A percentile compares a stretch with the other conserved stretches of the same genome.
Evolutionary conservation across 37 sponge, comb jelly and placozoan genomes (phyloP).

Genomic region (Ianthella basta): DNA sequence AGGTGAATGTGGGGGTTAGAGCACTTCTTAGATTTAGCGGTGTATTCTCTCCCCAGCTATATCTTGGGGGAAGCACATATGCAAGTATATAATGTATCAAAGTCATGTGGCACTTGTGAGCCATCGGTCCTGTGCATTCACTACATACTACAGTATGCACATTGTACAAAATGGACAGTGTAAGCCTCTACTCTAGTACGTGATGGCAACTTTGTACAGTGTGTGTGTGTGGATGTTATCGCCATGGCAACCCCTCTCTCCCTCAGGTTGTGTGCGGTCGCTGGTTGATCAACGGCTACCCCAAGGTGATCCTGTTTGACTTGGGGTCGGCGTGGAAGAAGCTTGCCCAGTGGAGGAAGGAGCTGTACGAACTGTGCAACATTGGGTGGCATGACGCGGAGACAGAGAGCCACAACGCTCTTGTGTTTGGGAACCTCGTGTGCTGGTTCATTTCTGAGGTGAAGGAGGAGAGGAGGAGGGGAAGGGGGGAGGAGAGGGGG

Average conservation of each 20-base stretch:
- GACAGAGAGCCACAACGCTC: constrained; percentile 69
- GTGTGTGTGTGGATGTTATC: too few relatives aligned
- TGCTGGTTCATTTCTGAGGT: constrained; percentile 94
- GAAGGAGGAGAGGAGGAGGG: neutral
- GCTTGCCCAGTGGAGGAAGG: constrained; percentile 81
- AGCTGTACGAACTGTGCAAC: constrained; percentile 88
- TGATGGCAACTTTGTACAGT: too few relatives aligned
- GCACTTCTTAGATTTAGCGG: too few relatives aligned
- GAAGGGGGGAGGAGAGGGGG: neutral
- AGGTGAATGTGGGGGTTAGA: too few relatives aligned
- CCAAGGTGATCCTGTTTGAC: constrained; percentile 93
- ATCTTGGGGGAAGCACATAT: too few relatives aligned
- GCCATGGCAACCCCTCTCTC: neutral
- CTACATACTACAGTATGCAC: too few relatives aligned
- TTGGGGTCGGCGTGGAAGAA: constrained; percentile 74
- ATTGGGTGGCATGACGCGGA: constrained; percentile 82
- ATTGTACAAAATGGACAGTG: too few relatives aligned
- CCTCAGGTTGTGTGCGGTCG: constrained; percentile 86
- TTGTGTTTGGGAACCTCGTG: constrained; percentile 89
- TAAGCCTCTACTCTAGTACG: too few relatives aligned
- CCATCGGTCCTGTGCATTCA: too few relatives aligned
- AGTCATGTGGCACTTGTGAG: too few relatives aligned
- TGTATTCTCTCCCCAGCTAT: too few relatives aligned
- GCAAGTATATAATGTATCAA: too few relatives aligned
- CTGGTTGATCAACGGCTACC: constrained; percentile 96